Base-by-base conservation (phyloP, 1,140 invertebrate species). In the Conus betulinus region DNA sequence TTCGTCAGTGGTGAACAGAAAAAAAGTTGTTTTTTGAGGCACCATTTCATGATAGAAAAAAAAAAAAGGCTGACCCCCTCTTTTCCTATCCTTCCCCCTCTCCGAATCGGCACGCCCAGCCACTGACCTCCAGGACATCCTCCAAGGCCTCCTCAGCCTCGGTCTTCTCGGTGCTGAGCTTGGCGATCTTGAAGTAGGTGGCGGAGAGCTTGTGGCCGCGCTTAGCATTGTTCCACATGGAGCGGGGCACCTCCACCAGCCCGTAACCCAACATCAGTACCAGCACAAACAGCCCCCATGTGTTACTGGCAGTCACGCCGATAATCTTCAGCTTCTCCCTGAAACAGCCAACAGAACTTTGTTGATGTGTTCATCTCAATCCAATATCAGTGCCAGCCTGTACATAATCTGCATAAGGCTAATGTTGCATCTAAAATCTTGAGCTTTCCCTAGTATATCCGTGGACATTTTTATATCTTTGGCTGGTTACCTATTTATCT, bases 351-450 rank as follows among this genome's bases (percentile, higher is more conserved):
- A 82, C 27, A 82, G 8, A 7, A 0, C 13, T 51, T 27, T 15
- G 79, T 82, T 20, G 8, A 10, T 20, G 60, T 85, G 20, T 85
- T 17, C 6, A 52, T 51, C 11, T 82, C 5, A 4, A 51, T 82
- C 51, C 6, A 51, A 51, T 52, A 99, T 96, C 39, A 99, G 95
- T 57, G 99, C 98, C n/a, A 99, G 96, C 39, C 99, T 96, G 95
- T 99, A 99, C 60, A 99, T 96, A 88, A 99, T 99, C 99, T 99
- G 99, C 0, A 99, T 99, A 93, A 99, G 99, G 92, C 98, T 99
- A 13, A 99, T 99, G 99, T 99, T 23, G 99, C 98, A 79, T 98
- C 98, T 90, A 99, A 99, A 0, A 98, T 97, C 96, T 99, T 99
- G 20, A 99, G 96, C 95, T 99, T 98, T 89, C 97, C 91, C 97